A percentile compares a stretch with the other conserved stretches of the same genome.
Conservation (phyloP, 1,140 invertebrate genomes). For the Drosophila sturtevanti region DNA sequence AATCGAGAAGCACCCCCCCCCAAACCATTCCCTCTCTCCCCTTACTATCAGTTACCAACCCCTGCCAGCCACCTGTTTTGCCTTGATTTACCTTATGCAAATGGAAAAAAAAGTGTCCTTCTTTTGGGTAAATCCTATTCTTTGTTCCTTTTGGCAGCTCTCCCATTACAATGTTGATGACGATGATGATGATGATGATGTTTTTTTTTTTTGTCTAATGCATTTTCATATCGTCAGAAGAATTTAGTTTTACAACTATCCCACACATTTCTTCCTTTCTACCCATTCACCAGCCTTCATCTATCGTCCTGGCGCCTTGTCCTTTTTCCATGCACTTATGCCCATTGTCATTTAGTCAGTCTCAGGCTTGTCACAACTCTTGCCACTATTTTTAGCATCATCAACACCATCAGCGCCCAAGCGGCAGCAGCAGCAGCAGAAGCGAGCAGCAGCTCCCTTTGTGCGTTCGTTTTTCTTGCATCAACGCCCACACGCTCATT, state of each 20-base stretch:
- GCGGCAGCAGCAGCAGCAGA: conserved; percentile 16
- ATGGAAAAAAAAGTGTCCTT: conserved; percentile 73
- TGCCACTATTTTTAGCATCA: conserved; percentile 26
- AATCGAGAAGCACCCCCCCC: too few relatives aligned
- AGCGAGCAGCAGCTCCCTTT: conserved; percentile 38
- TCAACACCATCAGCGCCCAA: conserved; percentile 49
- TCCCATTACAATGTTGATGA: conserved; percentile 24
- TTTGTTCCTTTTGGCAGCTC: conserved; percentile 62
- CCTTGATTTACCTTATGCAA: conserved; percentile 32
- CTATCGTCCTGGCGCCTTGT: conserved; percentile 19
- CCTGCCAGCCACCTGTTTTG: conserved; percentile 31
- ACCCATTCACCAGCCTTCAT: neutral
- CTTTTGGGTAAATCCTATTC: conserved; percentile 69
- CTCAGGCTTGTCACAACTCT: conserved; percentile 77
- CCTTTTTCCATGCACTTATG: conserved; percentile 60
- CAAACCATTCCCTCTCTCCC: too few relatives aligned
- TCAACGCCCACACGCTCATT: conserved; percentile 57
- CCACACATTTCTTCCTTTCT: neutral
- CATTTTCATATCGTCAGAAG: conserved; percentile 73
- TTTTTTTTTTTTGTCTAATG: conserved; percentile 51
- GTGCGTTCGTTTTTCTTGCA: conserved; percentile 52
- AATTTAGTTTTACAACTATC: conserved; percentile 67
- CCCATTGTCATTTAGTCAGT: conserved; percentile 78
- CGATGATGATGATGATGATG: conserved; percentile 32
- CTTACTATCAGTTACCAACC: conserved; percentile 13